Percentiles rank a stretch among this genome's conserved stretches.
Conservation (phyloP, 2,113 vertebrate species). For the Leucopsar rothschildi region DNA sequence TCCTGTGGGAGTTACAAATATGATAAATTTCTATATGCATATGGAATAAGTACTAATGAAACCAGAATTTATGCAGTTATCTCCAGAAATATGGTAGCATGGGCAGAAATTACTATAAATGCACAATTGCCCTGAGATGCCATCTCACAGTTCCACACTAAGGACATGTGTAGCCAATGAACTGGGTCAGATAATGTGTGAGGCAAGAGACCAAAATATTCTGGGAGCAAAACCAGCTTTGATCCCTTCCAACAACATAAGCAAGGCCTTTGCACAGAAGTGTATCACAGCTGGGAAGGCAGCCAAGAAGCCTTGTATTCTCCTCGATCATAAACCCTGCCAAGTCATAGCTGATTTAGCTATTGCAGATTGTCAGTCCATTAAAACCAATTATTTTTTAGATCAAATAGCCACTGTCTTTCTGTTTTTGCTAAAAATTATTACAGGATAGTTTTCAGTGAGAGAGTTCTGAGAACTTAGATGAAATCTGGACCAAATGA, state of each 20-base stretch:
- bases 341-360: background rate
- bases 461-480: background rate
- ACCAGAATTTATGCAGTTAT: background rate
- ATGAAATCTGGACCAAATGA: background rate
- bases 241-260: slow-evolving; percentile 29
- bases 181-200: slow-evolving; percentile 21
- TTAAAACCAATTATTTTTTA: slow-evolving; percentile 4
- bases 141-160: background rate
- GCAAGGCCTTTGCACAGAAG: slow-evolving; percentile 20
- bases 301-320: background rate
- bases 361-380: background rate
- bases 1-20: background rate
- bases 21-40: background rate
- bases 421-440: background rate
- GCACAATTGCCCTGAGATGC: background rate
- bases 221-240: slow-evolving; percentile 33
- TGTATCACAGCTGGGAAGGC: slow-evolving; percentile 17
- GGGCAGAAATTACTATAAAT: background rate
- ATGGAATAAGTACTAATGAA: background rate
- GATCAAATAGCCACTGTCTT: background rate
- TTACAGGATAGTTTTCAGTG: background rate
- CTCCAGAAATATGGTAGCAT: background rate
- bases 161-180: background rate
- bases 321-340: background rate
- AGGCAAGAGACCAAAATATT: slow-evolving; percentile 35